Evolutionary conservation across 2,797 vertebrate species (phyloP).

Genomic region (Chloroceryle amazona): DNA sequence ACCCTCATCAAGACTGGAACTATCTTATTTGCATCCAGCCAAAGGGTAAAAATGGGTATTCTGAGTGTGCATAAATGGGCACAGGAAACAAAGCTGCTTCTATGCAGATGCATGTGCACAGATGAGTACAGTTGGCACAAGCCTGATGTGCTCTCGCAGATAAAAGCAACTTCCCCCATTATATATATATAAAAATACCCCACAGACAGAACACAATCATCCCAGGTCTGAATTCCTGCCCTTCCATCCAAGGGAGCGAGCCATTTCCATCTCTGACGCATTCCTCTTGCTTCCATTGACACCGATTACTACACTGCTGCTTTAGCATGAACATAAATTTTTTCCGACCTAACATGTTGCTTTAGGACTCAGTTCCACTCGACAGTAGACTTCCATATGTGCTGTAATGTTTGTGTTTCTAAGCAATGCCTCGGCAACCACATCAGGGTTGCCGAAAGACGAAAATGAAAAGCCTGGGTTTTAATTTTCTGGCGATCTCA

Average conservation of each 20-base stretch:
- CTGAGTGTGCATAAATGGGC: neutral
- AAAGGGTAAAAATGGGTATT: neutral
- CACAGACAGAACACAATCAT: neutral
- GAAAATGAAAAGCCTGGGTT: conserved; percentile 64
- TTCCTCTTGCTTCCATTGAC: conserved; percentile 65
- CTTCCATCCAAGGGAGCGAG: neutral
- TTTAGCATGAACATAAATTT: conserved; percentile 73
- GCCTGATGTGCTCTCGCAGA: neutral
- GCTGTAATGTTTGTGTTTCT: conserved; percentile 76
- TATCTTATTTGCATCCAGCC: neutral
- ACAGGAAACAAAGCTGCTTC: neutral
- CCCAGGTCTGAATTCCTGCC: conserved; percentile 19
- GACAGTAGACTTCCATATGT: conserved; percentile 75
- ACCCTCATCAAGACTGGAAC: neutral
- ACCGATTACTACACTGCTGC: conserved; percentile 60
- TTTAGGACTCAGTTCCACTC: conserved; percentile 72
- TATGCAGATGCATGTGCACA: rapidly evolving
- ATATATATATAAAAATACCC: too few relatives aligned
- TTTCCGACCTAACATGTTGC: conserved; percentile 76
- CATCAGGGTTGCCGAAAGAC: conserved; percentile 58
- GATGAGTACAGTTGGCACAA: rapidly evolving
- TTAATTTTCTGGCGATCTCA: conserved; percentile 65
- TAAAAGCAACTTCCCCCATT: conserved; percentile 13
- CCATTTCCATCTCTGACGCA: conserved; percentile 38
- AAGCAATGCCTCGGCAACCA: conserved; percentile 72